Percentiles rank a stretch among this genome's conserved stretches.
Evolutionary conservation across 2,888 invertebrate species (phyloP).

Genomic region (Isoperla grammatica): DNA sequence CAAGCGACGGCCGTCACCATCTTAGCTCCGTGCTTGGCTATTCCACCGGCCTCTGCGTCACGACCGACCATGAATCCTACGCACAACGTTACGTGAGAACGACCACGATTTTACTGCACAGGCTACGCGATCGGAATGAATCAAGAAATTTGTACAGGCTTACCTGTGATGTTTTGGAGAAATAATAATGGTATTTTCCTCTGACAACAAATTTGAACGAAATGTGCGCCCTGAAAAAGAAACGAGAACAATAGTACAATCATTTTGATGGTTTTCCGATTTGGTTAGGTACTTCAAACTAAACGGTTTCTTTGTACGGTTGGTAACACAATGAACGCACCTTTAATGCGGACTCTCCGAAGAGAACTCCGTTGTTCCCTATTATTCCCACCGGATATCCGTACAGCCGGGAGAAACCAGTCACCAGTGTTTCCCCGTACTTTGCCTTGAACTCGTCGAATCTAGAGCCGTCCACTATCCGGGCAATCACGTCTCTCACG

Average conservation of each 20-base stretch:
- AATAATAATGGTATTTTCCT: conserved; percentile 92
- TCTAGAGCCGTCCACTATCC: conserved; percentile 90
- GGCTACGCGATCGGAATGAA: no score
- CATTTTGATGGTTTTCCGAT: no score
- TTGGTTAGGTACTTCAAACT: no score
- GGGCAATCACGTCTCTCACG: conserved; percentile 64
- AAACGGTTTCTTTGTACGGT: no score
- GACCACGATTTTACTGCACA: background rate
- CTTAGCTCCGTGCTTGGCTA: conserved; percentile 98
- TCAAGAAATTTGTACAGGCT: no score
- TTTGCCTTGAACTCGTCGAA: conserved; percentile 95
- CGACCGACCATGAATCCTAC: conserved; percentile 75
- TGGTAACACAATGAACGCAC: conserved; percentile 34
- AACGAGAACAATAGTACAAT: no score
- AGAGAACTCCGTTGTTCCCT: conserved; percentile 96
- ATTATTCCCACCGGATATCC: conserved; percentile 92
- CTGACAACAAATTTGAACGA: conserved; percentile 94
- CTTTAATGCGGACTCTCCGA: conserved; percentile 93
- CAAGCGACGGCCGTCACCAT: conserved; percentile 99
- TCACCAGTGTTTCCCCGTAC: conserved; percentile 92
- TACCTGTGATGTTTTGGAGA: conserved; percentile 94
- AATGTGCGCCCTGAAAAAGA: conserved; percentile 74
- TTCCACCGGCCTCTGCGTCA: conserved; percentile 95
- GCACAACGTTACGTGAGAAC: background rate
- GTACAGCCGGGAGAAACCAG: conserved; percentile 88